Evolutionary conservation across 2,797 vertebrate genomes (phyloP).

Genomic region (Spinibarbus caldwelli): DNA sequence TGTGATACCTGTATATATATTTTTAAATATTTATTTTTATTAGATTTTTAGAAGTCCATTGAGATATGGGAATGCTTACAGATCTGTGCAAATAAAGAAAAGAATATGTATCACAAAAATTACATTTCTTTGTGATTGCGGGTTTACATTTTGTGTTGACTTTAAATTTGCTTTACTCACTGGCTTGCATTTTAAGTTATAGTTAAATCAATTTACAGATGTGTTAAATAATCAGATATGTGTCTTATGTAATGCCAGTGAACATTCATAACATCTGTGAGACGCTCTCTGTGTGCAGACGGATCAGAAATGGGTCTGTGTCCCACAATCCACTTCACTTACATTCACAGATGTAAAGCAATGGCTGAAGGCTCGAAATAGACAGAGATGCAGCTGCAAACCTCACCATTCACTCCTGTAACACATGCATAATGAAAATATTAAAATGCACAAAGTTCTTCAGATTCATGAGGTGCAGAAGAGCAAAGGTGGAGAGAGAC

Average conservation of each 20-base stretch:
- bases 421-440: slow-evolving; percentile 57
- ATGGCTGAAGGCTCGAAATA: slow-evolving; percentile 56
- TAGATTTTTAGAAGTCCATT: no score
- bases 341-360: neutral
- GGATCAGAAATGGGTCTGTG: neutral
- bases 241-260: neutral
- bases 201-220: neutral
- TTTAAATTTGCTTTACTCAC: no score
- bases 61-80: no score
- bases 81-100: no score
- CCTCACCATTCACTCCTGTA: slow-evolving; percentile 59
- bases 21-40: no score
- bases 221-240: neutral
- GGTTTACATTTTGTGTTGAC: no score
- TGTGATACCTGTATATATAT: no score
- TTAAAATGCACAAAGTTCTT: slow-evolving; percentile 68
- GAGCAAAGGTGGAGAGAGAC: neutral
- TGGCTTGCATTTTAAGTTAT: no score
- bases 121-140: no score
- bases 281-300: neutral
- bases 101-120: no score
- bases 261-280: neutral
- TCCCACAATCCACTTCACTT: neutral
- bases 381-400: slow-evolving; percentile 51
- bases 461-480: slow-evolving; percentile 68